Conservation (phyloP, 2,113 vertebrate species). For the Zingel zingel region DNA sequence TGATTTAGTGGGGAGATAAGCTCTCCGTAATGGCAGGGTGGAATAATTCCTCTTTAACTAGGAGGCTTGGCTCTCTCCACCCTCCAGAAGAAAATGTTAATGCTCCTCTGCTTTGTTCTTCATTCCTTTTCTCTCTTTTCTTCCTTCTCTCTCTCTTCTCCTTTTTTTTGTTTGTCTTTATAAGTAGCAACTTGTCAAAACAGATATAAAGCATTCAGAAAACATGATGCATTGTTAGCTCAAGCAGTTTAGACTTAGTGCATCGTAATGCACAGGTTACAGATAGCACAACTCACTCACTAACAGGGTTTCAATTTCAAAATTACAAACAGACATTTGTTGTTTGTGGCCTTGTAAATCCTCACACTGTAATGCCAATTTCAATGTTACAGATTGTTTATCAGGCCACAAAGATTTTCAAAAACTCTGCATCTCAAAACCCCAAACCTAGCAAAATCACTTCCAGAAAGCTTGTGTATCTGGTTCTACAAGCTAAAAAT, state of each 20-base stretch:
- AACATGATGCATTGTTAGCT: conserved; percentile 4
- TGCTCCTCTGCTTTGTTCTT: conserved; percentile 42
- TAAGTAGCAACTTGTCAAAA: conserved; percentile 13
- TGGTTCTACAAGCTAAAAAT: conserved; percentile 50
- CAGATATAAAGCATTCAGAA: conserved; percentile 1
- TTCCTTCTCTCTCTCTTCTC: neutral
- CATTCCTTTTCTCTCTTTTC: conserved; percentile 9
- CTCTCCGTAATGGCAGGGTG: conserved; percentile 92
- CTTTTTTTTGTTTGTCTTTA: conserved; percentile 1
- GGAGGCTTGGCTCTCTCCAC: conserved; percentile 81
- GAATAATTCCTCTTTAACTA: conserved; percentile 89
- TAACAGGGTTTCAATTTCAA: neutral
- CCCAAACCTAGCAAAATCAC: conserved; percentile 35
- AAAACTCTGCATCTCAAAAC: conserved; percentile 17
- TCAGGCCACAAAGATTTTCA: neutral
- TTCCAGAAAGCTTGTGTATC: conserved; percentile 47
- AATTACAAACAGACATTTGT: neutral
- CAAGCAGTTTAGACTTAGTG: neutral
- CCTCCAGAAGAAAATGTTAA: conserved; percentile 65
- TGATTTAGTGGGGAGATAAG: conserved; percentile 93
- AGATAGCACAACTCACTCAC: neutral
- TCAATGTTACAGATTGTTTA: neutral
- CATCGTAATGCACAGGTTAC: neutral
- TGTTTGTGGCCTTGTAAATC: neutral
- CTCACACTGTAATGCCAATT: neutral